phyloP scores from a whole-genome alignment of 2,888 invertebrate genomes.

The Tetragonisca angustula region DNA sequence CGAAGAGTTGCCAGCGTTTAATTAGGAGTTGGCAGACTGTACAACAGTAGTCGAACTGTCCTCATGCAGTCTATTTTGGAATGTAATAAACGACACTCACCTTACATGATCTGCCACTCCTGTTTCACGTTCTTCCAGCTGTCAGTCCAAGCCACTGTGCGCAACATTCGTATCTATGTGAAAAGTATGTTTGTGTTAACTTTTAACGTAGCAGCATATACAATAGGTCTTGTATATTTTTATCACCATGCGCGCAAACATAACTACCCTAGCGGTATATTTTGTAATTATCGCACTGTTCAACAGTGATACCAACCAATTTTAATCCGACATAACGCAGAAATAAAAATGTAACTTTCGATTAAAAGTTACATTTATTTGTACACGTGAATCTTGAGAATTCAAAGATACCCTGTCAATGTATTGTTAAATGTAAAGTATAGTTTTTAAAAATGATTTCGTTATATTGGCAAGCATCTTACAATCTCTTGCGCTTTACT shows the following conservation, averaged over 20 bases:
- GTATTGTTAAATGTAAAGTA: neutral
- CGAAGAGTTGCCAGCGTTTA: neutral
- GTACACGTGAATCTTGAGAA: neutral
- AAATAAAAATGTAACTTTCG: neutral
- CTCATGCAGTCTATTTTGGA: neutral
- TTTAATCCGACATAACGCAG: neutral
- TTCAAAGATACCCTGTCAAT: neutral
- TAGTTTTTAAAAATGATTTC: neutral
- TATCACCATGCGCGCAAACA: conserved; percentile 35
- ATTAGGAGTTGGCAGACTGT: neutral
- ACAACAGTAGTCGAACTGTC: neutral
- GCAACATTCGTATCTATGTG: conserved; percentile 58
- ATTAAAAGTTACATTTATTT: neutral
- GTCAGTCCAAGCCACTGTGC: conserved; percentile 65
- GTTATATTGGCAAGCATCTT: conserved; percentile 30
- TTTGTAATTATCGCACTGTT: neutral
- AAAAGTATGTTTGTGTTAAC: conserved; percentile 48
- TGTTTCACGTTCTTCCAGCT: conserved; percentile 69
- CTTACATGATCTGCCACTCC: conserved; percentile 77
- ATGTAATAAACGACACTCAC: conserved; percentile 57
- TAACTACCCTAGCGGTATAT: conserved; percentile 28
- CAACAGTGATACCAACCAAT: conserved; percentile 28
- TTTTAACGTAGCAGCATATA: conserved; percentile 29
- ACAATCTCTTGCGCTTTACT: neutral
- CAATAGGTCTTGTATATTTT: conserved; percentile 38